Evolutionary conservation across 2,888 invertebrate species (phyloP), one percentile per base, ranked within the genome.

Genomic region (Apotomis betuletana): DNA sequence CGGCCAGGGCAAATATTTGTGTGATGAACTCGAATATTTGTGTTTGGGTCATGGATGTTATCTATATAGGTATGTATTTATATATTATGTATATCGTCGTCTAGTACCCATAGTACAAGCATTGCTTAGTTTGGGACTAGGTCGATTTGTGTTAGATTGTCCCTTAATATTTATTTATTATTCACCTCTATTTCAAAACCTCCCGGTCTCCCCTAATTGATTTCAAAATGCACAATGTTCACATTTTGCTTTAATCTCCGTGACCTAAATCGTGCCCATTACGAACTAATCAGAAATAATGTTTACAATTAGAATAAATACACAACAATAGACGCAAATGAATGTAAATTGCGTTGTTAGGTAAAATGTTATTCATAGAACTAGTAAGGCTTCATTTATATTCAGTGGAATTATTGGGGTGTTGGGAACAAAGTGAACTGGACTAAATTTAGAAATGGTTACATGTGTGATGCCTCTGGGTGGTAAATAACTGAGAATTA

Each of bases 331-430:
- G 77, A 79, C 79, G 79, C 79, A 70, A 73, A 73, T 73, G 67
- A 86, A 89, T 89, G 86, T 85, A 90, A 89, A 89, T 89, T 83
- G 83, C 74, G 79, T 81, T 87, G 83, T 85, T 83, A 85, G 85
- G 77, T 76, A 67, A 87, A 90, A 90, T 89, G 85, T 89, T 90
- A 90, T 90, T 88, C 89, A 89, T 89, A 85, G 88, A 87, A 86
- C 80, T 85, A 83, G 86, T 83, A 83, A 81, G 87, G 83, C 83
- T 87, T 89, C 85, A 88, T 90, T 88, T 90, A 88, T 87, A 90
- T 90, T 87, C 88, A 87, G 85, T 79, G 78, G 86, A 86, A 89
- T 88, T 87, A 89, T 84, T 82, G 79, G 78, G 81, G 77, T 83
- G 81, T 80, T 82, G 84, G 81, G 83, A 85, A 85, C 82, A 86